phyloP scores from a whole-genome alignment of 2,888 invertebrate genomes.

The Rhodophaea formosa region DNA sequence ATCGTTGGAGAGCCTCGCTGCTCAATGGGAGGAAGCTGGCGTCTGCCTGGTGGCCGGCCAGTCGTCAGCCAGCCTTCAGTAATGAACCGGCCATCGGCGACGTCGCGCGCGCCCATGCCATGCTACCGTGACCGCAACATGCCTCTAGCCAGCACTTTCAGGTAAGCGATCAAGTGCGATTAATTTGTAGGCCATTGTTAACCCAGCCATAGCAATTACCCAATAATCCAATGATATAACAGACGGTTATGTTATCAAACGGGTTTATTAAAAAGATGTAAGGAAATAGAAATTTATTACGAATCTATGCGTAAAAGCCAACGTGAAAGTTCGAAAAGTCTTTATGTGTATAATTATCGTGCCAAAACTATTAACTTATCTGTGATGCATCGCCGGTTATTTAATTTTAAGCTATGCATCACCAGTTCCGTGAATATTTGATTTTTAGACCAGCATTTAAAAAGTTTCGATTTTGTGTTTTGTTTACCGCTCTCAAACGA shows the following conservation, averaged over 20 bases:
- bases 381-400: not conserved
- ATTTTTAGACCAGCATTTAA: too few species aligned
- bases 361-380: not conserved
- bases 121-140: slow-evolving; percentile 31
- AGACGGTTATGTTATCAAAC: not conserved
- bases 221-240: not conserved
- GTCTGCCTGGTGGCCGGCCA: slow-evolving; percentile 24
- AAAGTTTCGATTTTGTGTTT: too few species aligned
- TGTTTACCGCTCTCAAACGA: too few species aligned
- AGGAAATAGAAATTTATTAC: not conserved
- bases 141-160: slow-evolving; percentile 42
- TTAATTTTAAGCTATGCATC: slow-evolving; percentile 2
- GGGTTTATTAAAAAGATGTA: not conserved
- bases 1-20: slow-evolving; percentile 41
- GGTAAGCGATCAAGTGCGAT: slow-evolving; percentile 36
- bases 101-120: slow-evolving; percentile 27
- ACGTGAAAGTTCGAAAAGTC: slow-evolving; percentile 6
- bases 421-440: not conserved
- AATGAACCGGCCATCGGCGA: slow-evolving; percentile 30
- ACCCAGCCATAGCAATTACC: not conserved
- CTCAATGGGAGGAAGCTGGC: slow-evolving; percentile 51
- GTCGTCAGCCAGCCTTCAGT: slow-evolving; percentile 33
- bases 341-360: slow-evolving; percentile 10
- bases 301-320: not conserved
- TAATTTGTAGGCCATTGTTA: not conserved